phyloP scores from a whole-genome alignment of 2,797 vertebrate genomes.

The Pseudochromis fuscus region DNA sequence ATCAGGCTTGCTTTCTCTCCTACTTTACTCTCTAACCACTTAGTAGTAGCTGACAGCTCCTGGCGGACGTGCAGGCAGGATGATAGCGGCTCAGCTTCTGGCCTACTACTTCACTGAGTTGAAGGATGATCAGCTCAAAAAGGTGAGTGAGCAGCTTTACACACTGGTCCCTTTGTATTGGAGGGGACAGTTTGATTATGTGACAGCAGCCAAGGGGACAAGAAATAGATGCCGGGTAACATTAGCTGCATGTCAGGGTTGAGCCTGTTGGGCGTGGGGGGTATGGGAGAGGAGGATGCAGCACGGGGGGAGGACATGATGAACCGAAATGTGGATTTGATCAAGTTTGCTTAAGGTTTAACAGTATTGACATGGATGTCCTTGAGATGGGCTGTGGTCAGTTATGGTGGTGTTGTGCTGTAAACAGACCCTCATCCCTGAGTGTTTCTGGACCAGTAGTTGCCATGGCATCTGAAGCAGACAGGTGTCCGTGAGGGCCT shows the following conservation, averaged over 20 bases:
- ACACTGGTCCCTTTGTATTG: background rate
- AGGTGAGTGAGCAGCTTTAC: slow-evolving; percentile 84
- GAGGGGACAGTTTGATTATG: too few relatives aligned
- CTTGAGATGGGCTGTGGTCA: slow-evolving; percentile 67
- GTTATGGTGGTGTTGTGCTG: slow-evolving; percentile 30
- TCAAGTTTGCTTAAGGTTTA: background rate
- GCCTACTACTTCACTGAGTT: slow-evolving; percentile 98
- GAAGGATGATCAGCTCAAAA: slow-evolving; percentile 97
- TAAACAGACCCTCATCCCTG: slow-evolving; percentile 20
- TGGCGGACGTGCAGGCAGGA: slow-evolving; percentile 79
- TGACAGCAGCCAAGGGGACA: slow-evolving; percentile 16
- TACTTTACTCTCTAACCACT: slow-evolving; percentile 34
- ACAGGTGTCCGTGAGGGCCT: slow-evolving; percentile 66
- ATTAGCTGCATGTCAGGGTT: slow-evolving; percentile 14
- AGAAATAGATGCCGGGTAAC: slow-evolving; percentile 10
- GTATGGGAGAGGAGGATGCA: slow-evolving; percentile 46
- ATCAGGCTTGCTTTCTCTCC: slow-evolving; percentile 23
- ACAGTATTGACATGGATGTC: slow-evolving; percentile 51
- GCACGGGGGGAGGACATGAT: slow-evolving; percentile 11
- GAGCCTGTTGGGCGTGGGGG: slow-evolving; percentile 27
- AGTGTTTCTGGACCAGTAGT: slow-evolving; percentile 55
- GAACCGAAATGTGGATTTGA: background rate
- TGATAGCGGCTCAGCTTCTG: slow-evolving; percentile 97
- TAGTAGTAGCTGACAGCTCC: slow-evolving; percentile 60
- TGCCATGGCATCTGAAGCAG: slow-evolving; percentile 65